Base-by-base conservation (phyloP, 2,113 vertebrate genomes). In the Saccopteryx leptura region DNA sequence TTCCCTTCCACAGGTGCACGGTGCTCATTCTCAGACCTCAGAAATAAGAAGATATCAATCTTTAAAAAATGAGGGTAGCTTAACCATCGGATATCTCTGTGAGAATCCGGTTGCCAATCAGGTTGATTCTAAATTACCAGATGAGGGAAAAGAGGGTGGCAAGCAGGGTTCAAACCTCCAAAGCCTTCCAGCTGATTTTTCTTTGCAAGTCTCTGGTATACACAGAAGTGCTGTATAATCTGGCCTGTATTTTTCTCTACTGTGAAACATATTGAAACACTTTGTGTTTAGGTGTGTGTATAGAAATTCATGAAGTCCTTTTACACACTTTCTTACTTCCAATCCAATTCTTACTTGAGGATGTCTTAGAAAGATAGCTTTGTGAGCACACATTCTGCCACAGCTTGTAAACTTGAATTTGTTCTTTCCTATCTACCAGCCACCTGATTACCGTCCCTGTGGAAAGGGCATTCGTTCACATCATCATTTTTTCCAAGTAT, bases 401-500 rank as follows among this genome's bases (percentile, higher is more conserved):
- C 54, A 56, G 58, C 93, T 86, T 97, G 92, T 95, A 72, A 97
- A 91, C 94, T 97, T 88, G 17, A 71, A 84, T 82, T 89, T 92
- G 78, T 81, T 95, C 85, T 95, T 96, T 97, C 93, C 97, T 97
- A 97, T 95, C 95, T 97, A 95, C 86, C 90, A 97, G 96, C 84
- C 96, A 97, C 94, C 92, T 97, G 97, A 97, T 74, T 93, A 61
- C 82, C 66, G 83, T 96, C 86, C 66, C 95, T 95, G 72, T 90
- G 76, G 86, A 94, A 93, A 97, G 87, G 94, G 94, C 88, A 97
- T 83, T 93, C 78, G 72, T 97, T 97, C 76, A 75, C 97, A 96
- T 96, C 96, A 96, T 98, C 61, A 97, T 94, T 97, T 97, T 97
- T 97, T 97, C 97, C 97, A 89, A 97, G 52, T 3, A 12, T 80